A percentile compares a stretch with the other conserved stretches of the same genome.
Evolutionary conservation across 2,888 invertebrate genomes (phyloP).

Genomic region (Liodrosophila aerea): DNA sequence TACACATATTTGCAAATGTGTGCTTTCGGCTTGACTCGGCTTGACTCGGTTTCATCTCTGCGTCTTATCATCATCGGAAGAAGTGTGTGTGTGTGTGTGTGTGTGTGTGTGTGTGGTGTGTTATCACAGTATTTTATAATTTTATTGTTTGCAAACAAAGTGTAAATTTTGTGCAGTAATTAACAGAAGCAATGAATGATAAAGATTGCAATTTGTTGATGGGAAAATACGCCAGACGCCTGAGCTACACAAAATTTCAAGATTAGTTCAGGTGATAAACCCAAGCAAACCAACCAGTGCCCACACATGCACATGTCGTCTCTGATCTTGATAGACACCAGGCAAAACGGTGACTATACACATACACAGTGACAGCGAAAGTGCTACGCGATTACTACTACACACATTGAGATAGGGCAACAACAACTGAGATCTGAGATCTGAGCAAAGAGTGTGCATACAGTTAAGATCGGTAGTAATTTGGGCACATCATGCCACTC

Average conservation of each 20-base stretch:
- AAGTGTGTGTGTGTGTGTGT: too few species aligned
- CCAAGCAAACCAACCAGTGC: neutral
- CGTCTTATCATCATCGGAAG: too few species aligned
- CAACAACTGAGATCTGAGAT: neutral
- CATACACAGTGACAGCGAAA: neutral
- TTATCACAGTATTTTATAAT: slow-evolving; percentile 21
- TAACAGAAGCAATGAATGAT: slow-evolving; percentile 51
- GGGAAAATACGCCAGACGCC: slow-evolving; percentile 16
- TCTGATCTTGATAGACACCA: slow-evolving; percentile 7
- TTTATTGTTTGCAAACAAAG: slow-evolving; percentile 51
- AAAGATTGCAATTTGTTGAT: slow-evolving; percentile 29
- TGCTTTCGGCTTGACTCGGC: too few species aligned
- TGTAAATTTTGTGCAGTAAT: slow-evolving; percentile 48
- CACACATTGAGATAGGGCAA: neutral
- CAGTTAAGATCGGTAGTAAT: slow-evolving; percentile 65
- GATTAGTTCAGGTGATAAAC: slow-evolving; percentile 47
- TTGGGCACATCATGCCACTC: slow-evolving; percentile 63
- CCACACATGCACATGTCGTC: neutral
- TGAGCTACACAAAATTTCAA: slow-evolving; percentile 21
- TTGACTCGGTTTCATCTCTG: neutral
- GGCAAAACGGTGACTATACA: neutral
- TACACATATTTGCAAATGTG: neutral
- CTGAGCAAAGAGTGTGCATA: slow-evolving; percentile 5
- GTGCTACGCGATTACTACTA: too few species aligned
- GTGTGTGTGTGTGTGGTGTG: slow-evolving; percentile 1